Percentiles rank a stretch among this genome's conserved stretches.
phyloP scores from a whole-genome alignment of 1,140 invertebrate species.

The Plectrocnemia conspersa region DNA sequence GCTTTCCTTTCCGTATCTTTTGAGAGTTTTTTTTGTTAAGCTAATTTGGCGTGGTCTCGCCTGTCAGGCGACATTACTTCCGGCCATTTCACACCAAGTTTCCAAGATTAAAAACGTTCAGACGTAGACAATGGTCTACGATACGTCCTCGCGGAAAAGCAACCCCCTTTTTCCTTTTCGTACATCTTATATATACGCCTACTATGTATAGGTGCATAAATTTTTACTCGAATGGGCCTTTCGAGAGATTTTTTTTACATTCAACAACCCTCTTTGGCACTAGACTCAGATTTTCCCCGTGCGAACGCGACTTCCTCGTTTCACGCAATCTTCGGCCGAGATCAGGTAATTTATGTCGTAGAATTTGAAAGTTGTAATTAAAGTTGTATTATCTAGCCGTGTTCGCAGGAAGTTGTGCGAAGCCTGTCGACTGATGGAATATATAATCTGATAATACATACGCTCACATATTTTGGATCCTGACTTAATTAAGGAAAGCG shows the following conservation, averaged over 20 bases:
- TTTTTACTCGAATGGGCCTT: conserved; percentile 10
- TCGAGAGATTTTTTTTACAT: no score
- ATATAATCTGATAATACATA: neutral
- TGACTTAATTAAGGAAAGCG: neutral
- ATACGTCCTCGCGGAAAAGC: conserved; percentile 4
- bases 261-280: no score
- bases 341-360: conserved; percentile 35
- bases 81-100: conserved; percentile 27
- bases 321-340: conserved; percentile 19
- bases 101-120: conserved; percentile 32
- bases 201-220: neutral
- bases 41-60: conserved; percentile 31
- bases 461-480: neutral
- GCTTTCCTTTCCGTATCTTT: conserved; percentile 10
- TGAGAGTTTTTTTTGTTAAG: conserved; percentile 21
- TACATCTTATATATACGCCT: neutral
- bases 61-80: conserved; percentile 33
- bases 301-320: conserved; percentile 18
- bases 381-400: conserved; percentile 33
- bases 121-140: conserved; percentile 22
- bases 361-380: conserved; percentile 36
- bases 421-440: conserved; percentile 16
- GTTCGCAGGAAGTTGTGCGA: conserved; percentile 23
- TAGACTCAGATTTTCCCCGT: conserved; percentile 13
- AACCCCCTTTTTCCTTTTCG: conserved; percentile 5